Evolutionary conservation across 2,888 invertebrate species (phyloP).

Genomic region (Heliconius charithonia): DNA sequence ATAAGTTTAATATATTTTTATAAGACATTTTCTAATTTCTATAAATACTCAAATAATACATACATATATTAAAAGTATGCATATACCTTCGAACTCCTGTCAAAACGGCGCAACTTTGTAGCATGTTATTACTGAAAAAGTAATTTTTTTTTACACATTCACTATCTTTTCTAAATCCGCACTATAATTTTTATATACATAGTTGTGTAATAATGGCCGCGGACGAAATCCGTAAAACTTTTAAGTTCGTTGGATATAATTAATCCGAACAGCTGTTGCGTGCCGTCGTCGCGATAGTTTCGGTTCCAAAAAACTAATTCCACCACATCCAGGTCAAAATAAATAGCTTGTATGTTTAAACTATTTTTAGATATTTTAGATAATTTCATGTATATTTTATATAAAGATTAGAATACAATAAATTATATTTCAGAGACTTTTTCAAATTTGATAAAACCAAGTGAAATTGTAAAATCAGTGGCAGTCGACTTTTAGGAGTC

Average conservation of each 20-base stretch:
- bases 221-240: conserved; percentile 58
- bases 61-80: no score
- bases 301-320: conserved; percentile 41
- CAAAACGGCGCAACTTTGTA: background rate
- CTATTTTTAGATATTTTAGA: background rate
- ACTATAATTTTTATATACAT: conserved; percentile 13
- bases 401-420: background rate
- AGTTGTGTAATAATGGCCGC: conserved; percentile 58
- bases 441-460: background rate
- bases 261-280: conserved; percentile 71
- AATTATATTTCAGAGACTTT: background rate
- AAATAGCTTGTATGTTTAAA: conserved; percentile 34
- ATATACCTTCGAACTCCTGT: background rate
- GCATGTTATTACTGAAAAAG: background rate
- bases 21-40: no score
- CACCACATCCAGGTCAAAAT: conserved; percentile 39
- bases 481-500: background rate
- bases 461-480: conserved; percentile 1
- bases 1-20: no score
- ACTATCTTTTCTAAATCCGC: background rate
- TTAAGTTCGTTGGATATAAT: conserved; percentile 64
- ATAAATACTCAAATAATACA: no score
- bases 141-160: background rate
- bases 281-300: conserved; percentile 48
- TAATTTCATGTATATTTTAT: background rate